Percentiles rank a stretch among this genome's conserved stretches.
phyloP scores from a whole-genome alignment of 2,113 vertebrate genomes.

The Nycticebus coucang region DNA sequence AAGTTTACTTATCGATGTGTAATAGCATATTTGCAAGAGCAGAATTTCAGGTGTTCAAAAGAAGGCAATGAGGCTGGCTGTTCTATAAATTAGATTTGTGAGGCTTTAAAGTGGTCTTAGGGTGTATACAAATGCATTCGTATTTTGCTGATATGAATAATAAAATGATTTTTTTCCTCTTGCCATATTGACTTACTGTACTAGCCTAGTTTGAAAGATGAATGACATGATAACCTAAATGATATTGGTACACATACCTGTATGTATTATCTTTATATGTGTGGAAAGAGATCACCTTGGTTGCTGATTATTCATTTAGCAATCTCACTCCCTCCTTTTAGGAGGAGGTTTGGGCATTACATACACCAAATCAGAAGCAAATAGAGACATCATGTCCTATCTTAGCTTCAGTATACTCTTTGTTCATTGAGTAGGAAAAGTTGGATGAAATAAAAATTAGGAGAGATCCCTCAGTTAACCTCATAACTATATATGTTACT shows the following conservation, averaged over 20 bases:
- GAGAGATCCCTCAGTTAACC: not conserved
- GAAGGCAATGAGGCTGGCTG: constrained; percentile 1
- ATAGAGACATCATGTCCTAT: not conserved
- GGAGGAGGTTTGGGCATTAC: not conserved
- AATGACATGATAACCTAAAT: not conserved
- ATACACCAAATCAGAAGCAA: not conserved
- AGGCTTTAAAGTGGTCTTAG: constrained; percentile 42
- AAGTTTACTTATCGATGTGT: constrained; percentile 50
- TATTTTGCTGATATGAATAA: constrained; percentile 11
- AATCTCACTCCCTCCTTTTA: not conserved
- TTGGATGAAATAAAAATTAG: not conserved
- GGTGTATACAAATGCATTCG: not conserved
- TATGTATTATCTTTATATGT: not conserved
- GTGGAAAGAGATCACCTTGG: not conserved
- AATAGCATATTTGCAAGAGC: constrained; percentile 43
- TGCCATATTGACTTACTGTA: not conserved
- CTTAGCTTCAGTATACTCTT: not conserved
- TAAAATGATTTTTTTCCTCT: not conserved
- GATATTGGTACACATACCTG: not conserved
- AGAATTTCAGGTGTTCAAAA: constrained; percentile 30
- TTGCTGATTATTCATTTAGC: not conserved
- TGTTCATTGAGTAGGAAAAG: not conserved
- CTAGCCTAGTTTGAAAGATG: constrained; percentile 19
- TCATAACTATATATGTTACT: not conserved
- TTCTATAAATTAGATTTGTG: constrained; percentile 29